phyloP scores from a whole-genome alignment of 2,113 vertebrate species.

The Petroica traversi region DNA sequence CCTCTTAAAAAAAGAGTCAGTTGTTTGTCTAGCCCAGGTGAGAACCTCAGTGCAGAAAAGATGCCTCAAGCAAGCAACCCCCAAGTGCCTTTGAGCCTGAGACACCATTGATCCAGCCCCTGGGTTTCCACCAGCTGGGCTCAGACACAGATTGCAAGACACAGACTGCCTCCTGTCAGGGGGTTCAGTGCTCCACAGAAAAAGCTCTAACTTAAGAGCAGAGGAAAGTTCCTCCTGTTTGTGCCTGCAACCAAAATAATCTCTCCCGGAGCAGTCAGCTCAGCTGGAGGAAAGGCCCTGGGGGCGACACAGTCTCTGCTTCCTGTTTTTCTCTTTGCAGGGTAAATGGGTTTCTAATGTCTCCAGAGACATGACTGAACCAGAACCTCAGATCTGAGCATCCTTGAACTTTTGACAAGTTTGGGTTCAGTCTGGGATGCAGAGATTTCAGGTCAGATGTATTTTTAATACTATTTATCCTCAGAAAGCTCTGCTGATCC shows the following conservation, averaged over 20 bases:
- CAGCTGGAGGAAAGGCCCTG: slow-evolving; percentile 10
- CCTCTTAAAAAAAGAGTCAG: neutral
- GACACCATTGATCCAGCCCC: neutral
- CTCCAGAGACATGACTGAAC: neutral
- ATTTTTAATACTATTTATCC: neutral
- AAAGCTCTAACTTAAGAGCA: neutral
- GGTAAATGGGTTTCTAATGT: neutral
- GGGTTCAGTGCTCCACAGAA: neutral
- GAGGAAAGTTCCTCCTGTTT: neutral
- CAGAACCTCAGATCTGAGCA: neutral
- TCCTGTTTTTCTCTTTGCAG: slow-evolving; percentile 25
- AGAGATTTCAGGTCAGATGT: neutral
- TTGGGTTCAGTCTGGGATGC: neutral
- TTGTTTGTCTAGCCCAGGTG: neutral
- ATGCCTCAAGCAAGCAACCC: neutral
- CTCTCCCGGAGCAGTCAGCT: neutral
- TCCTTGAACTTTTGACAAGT: slow-evolving; percentile 33
- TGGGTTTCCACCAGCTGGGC: neutral
- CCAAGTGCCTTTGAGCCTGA: rapidly evolving
- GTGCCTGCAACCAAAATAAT: neutral
- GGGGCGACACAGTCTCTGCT: neutral
- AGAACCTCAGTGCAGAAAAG: neutral
- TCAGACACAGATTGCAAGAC: neutral
- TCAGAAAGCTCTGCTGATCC: neutral
- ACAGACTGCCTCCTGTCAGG: neutral